Evolutionary conservation across 2,888 invertebrate genomes (phyloP).

Genomic region (Tipula helvola): DNA sequence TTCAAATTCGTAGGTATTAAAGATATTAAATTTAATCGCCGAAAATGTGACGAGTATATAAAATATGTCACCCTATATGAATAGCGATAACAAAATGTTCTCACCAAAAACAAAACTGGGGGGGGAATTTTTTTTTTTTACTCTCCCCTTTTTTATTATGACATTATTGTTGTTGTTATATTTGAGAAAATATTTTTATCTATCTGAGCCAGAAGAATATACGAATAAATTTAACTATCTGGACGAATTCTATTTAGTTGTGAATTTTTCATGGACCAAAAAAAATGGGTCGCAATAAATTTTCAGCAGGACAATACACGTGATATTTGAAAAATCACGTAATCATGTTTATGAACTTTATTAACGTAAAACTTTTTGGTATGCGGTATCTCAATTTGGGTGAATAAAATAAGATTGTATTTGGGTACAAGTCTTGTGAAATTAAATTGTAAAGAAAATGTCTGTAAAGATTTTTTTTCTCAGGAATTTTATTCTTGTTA

Average conservation of each 20-base stretch:
- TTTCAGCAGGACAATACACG: not conserved
- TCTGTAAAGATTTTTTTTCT: too few species aligned
- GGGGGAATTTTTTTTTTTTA: not conserved
- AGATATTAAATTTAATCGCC: too few species aligned
- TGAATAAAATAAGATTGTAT: too few species aligned
- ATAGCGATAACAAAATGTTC: not conserved
- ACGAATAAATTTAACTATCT: not conserved
- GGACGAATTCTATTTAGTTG: not conserved
- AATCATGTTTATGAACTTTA: not conserved
- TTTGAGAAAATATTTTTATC: not conserved
- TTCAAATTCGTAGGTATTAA: too few species aligned
- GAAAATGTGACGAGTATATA: too few species aligned
- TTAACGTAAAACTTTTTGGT: too few species aligned
- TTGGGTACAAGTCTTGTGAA: too few species aligned
- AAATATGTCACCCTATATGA: not conserved
- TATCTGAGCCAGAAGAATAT: not conserved
- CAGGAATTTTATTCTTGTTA: too few species aligned
- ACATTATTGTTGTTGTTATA: not conserved
- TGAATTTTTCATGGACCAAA: not conserved
- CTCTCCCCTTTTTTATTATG: not conserved
- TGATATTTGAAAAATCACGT: not conserved
- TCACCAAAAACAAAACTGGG: not conserved
- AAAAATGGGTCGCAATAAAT: not conserved
- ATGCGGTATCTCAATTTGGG: too few species aligned
- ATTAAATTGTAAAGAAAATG: too few species aligned